phyloP scores from a whole-genome alignment of 2,888 invertebrate genomes.

The Allygus modestus region DNA sequence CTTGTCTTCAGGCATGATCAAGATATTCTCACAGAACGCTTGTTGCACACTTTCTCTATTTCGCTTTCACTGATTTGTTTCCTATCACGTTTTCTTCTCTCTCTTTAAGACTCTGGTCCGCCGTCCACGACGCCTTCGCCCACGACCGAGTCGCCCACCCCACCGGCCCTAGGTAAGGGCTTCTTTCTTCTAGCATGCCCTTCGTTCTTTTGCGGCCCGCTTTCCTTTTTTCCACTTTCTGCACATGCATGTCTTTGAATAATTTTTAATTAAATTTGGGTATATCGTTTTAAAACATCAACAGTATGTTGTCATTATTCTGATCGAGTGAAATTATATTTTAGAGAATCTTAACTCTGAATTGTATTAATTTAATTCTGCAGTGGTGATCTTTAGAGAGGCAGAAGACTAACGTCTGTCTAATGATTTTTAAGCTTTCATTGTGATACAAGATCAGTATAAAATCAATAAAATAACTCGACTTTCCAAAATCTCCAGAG shows the following conservation, averaged over 20 bases:
- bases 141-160: conserved; percentile 79
- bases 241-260: conserved; percentile 23
- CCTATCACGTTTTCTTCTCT: conserved; percentile 63
- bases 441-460: no score
- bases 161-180: conserved; percentile 63
- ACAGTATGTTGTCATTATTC: no score
- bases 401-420: no score
- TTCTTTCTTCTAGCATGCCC: conserved; percentile 53
- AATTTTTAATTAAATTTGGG: no score
- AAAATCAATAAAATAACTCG: no score
- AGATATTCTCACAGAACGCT: conserved; percentile 28
- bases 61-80: conserved; percentile 63
- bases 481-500: no score
- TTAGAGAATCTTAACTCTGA: no score
- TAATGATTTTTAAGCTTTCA: no score
- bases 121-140: conserved; percentile 89
- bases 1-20: conserved; percentile 38
- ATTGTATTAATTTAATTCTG: no score
- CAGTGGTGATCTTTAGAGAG: no score
- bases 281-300: no score
- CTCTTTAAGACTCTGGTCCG: conserved; percentile 83
- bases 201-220: not conserved
- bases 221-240: conserved; percentile 10
- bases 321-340: no score
- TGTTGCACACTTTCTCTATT: conserved; percentile 45